phyloP scores from a whole-genome alignment of 2,797 vertebrate genomes.

The Tangara arthus region DNA sequence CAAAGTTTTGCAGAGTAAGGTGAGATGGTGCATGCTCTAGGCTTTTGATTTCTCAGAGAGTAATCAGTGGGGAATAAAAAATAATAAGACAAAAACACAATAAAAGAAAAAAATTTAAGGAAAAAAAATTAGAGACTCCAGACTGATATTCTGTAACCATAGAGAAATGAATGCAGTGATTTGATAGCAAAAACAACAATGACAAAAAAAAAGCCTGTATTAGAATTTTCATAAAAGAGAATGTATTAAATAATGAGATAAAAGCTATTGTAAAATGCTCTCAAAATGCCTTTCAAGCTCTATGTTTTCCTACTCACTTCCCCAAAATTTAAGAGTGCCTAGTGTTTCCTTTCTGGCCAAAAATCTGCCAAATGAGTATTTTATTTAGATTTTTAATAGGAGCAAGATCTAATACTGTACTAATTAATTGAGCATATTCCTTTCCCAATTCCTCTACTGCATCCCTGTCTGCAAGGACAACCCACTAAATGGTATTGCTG shows the following conservation, averaged over 20 bases:
- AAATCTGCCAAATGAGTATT: conserved; percentile 67
- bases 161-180: not conserved
- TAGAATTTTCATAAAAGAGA: not conserved
- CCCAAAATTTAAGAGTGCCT: conserved; percentile 22
- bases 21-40: not conserved
- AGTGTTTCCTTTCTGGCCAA: conserved; percentile 49
- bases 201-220: not conserved
- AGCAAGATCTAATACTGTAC: conserved; percentile 51
- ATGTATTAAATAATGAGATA: not conserved
- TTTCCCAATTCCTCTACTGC: conserved; percentile 19
- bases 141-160: not conserved
- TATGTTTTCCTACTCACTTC: not conserved
- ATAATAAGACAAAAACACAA: not conserved
- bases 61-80: not conserved
- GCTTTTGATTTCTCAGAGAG: not conserved
- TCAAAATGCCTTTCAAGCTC: not conserved
- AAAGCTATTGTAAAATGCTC: not conserved
- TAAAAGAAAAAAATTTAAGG: not conserved
- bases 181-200: not conserved
- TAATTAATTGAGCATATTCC: conserved; percentile 66
- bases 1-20: not conserved
- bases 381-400: conserved; percentile 66
- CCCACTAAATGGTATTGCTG: not conserved
- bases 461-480: not conserved
- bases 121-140: not conserved